Base-by-base conservation (phyloP, 2,113 vertebrate species). In the Cettia cetti region DNA sequence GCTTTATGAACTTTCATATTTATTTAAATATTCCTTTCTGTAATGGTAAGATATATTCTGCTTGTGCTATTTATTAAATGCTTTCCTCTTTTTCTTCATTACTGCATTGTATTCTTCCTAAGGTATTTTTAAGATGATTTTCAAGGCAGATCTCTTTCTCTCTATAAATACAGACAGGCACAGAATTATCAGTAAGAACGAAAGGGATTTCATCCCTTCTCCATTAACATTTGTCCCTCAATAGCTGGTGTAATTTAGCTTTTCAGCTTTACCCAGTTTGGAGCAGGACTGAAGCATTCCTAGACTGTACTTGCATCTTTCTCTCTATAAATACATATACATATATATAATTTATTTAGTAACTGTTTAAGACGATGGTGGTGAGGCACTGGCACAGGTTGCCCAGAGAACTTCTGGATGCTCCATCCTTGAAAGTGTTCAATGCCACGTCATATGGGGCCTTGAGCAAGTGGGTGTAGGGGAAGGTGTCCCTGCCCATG, bases 281-380 rank as follows among this genome's bases (percentile, higher is more conserved):
- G 9, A 81, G 11, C 15, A 66, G 40, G 60, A 53, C 17, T 74
- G 24, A 10, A 76, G 9, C 24, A 28, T 72, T 85, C 21, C 27
- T 54, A 28, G 21, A 20, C 2, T 37, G 20, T 35, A 81, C 7
- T 81, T 6, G 17, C 6, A 42, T 20, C 7, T 68, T 57, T 85
- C 16, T 74, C 13, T 60, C 15, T 61, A 15, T 54, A 21, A 27
- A 10, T 53, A 1, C 7, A 4, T 27, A 13, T 49, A 1, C 5
- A 27, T 23, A 11, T 47, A 23, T 4, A 11, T 6, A n/a, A 80
- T 66, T 70, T 42, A 35, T 65, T 77, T 19, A 42, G 7, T 39
- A 71, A 26, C 2, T 26, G 1, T 33, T 7, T 57, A 52, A 56
- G 8, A n/a, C 0, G 0, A 8, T 40, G 18, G 12, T 72, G 35